Conservation (phyloP, 2,888 invertebrate species). For the Philonicus albiceps region DNA sequence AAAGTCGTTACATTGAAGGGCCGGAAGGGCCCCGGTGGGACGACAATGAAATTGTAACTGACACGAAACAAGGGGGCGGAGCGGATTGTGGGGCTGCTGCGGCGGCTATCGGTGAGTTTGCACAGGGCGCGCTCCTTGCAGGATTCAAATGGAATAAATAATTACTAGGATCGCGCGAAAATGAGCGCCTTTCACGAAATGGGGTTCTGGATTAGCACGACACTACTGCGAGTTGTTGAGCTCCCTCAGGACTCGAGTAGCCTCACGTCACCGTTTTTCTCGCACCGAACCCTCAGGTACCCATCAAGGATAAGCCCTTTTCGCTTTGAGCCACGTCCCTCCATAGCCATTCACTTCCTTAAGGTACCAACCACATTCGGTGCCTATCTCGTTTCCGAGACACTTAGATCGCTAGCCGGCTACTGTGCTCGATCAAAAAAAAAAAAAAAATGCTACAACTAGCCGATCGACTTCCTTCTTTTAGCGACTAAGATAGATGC, state of each 20-base stretch:
- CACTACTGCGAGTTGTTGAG: neutral
- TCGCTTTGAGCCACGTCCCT: neutral
- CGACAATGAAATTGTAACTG: constrained; percentile 11
- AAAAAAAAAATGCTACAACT: neutral
- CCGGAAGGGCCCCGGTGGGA: neutral
- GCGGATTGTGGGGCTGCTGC: neutral
- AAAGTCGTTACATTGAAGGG: neutral
- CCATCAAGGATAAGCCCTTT: neutral
- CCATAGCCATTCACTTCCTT: neutral
- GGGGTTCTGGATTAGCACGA: neutral
- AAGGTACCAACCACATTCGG: neutral
- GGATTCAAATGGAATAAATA: neutral
- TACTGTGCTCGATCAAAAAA: no score
- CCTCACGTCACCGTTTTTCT: neutral
- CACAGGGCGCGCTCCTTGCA: neutral
- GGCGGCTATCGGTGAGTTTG: neutral
- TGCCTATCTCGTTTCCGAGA: neutral
- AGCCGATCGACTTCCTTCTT: neutral
- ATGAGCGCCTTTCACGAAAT: neutral
- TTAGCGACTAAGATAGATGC: neutral
- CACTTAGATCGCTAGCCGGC: neutral
- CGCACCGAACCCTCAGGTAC: neutral
- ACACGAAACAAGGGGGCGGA: constrained; percentile 2
- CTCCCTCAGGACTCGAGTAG: neutral
- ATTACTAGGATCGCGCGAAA: neutral